Evolutionary conservation across 2,888 invertebrate species (phyloP).

Genomic region (Ceriagrion tenellum): DNA sequence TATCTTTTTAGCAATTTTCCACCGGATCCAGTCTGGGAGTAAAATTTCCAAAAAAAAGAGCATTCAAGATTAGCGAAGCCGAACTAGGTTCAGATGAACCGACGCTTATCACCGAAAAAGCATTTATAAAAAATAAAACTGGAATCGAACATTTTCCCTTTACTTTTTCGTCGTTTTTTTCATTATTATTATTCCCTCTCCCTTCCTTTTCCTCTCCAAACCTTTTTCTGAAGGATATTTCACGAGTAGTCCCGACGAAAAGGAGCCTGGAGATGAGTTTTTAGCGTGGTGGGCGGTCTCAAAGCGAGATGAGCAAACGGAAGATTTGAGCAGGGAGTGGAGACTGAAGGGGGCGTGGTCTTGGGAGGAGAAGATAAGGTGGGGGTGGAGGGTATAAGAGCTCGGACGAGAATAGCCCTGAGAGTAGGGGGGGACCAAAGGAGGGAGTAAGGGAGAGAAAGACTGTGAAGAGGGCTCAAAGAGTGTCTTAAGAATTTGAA

Average conservation of each 20-base stretch:
- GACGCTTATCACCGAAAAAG: not conserved
- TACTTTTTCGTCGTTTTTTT: not conserved
- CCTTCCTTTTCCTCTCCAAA: not conserved
- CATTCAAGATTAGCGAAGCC: not conserved
- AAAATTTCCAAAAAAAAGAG: not conserved
- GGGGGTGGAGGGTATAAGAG: not conserved
- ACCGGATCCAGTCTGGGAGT: not conserved
- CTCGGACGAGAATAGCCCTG: not conserved
- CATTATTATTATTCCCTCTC: not conserved
- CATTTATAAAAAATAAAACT: not conserved
- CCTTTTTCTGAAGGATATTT: not conserved
- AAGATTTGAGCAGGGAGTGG: not conserved
- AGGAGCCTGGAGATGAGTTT: constrained; percentile 8
- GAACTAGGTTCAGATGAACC: not conserved
- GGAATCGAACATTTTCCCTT: too few relatives aligned
- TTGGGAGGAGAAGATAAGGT: not conserved
- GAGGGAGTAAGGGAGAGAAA: not conserved
- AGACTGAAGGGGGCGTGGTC: not conserved
- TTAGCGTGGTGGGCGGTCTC: not conserved
- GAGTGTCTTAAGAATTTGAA: not conserved
- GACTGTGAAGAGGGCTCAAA: not conserved
- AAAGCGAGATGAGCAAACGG: not conserved
- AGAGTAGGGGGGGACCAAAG: not conserved
- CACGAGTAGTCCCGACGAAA: not conserved
- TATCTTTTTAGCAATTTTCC: not conserved